phyloP scores from a whole-genome alignment of 2,797 vertebrate genomes.

The Galagoides demidoff region DNA sequence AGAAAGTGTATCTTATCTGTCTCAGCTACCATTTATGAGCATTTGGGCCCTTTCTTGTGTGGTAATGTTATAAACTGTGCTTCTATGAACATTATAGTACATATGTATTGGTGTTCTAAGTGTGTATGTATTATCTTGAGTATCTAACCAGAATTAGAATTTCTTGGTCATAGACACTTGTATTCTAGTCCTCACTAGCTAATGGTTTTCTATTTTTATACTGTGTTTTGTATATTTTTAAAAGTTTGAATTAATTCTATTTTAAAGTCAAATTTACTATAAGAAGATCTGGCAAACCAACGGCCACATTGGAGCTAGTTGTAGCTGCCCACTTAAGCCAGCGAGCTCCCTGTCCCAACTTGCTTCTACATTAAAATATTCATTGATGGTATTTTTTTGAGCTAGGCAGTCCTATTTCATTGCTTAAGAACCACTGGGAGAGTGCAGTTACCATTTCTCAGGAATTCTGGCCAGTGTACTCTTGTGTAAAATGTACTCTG shows the following conservation, averaged over 20 bases:
- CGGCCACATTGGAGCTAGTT: neutral
- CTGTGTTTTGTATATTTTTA: neutral
- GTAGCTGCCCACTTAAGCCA: neutral
- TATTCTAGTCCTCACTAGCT: neutral
- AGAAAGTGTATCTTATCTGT: neutral
- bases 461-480: neutral
- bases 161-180: neutral
- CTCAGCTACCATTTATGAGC: neutral
- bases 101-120: neutral
- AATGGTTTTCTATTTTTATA: neutral
- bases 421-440: neutral
- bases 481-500: neutral
- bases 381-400: neutral
- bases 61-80: neutral
- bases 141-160: neutral
- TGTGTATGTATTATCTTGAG: neutral
- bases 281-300: neutral
- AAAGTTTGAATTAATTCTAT: neutral
- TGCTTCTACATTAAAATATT: neutral
- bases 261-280: neutral
- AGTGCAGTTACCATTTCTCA: fast-evolving
- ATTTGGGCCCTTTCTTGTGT: neutral
- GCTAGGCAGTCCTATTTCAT: neutral
- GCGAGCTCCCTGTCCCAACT: neutral
- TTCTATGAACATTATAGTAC: neutral